Percentiles rank a stretch among this genome's conserved stretches.
Conservation (phyloP, 2,888 invertebrate species). For the Atethmia centrago region DNA sequence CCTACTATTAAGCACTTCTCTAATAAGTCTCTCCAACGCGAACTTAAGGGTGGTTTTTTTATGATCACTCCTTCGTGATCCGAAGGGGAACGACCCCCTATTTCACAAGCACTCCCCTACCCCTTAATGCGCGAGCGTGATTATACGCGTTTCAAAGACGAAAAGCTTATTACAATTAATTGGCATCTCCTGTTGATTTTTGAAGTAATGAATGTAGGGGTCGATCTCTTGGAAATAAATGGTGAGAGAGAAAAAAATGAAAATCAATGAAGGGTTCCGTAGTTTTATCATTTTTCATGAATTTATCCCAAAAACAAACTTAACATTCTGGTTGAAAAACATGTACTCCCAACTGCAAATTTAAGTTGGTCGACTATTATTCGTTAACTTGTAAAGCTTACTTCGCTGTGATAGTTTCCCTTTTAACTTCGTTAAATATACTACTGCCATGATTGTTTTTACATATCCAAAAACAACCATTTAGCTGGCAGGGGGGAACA, state of each 20-base stretch:
- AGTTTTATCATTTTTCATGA: no score
- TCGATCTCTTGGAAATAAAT: conserved; percentile 20
- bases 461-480: no score
- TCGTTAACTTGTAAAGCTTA: no score
- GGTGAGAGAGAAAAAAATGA: conserved; percentile 4
- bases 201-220: conserved; percentile 50
- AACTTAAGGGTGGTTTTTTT: conserved; percentile 68
- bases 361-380: no score
- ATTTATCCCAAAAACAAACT: no score
- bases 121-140: conserved; percentile 66
- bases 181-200: conserved; percentile 65
- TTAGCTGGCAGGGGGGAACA: no score
- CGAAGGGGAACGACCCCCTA: conserved; percentile 58
- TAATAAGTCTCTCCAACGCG: conserved; percentile 67
- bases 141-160: conserved; percentile 68
- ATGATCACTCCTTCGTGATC: conserved; percentile 65
- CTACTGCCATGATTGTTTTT: no score
- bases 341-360: no score
- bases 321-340: no score
- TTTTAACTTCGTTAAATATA: no score
- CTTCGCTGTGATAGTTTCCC: no score
- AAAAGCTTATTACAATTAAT: conserved; percentile 69
- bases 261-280: no score
- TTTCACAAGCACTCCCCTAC: conserved; percentile 55
- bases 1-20: conserved; percentile 68